These are phyloP conservation scores for Ptychochromis oligacanthus DNA, from an alignment of 2,113 vertebrate genomes.

Conservation along the genomic window DNA sequence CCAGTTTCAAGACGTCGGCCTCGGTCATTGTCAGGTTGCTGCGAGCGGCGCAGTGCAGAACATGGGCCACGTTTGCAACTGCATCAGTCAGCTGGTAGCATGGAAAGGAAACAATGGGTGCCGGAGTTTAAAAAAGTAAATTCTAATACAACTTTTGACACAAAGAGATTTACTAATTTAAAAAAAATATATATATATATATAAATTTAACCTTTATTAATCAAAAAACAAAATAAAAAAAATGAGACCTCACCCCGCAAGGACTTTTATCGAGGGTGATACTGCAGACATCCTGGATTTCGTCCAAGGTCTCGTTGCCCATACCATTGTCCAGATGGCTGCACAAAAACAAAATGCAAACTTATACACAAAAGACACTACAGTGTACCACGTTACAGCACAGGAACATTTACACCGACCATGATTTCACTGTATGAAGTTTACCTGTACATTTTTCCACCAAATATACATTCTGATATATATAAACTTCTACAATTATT, in stretches of 20 bases:
- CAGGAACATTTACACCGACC: neutral
- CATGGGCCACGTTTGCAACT: slow-evolving; percentile 55
- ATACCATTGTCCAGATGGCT: slow-evolving; percentile 60
- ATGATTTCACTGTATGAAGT: too few species aligned
- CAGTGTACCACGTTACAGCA: neutral
- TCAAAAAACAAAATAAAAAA: neutral
- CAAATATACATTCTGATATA: too few species aligned
- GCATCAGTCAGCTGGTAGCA: slow-evolving; percentile 63
- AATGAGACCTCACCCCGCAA: slow-evolving; percentile 66
- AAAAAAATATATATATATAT: too few species aligned
- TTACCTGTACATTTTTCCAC: too few species aligned
- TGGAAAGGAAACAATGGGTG: neutral
- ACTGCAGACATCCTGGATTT: slow-evolving; percentile 66
- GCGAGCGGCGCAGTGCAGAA: slow-evolving; percentile 70
- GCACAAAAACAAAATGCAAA: slow-evolving; percentile 8
- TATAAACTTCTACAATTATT: neutral
- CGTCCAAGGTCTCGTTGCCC: slow-evolving; percentile 12
- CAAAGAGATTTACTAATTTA: neutral
- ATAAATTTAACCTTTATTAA: neutral
- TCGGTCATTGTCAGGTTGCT: slow-evolving; percentile 70
- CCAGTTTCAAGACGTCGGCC: slow-evolving; percentile 52
- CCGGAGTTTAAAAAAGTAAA: neutral
- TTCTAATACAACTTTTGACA: neutral
- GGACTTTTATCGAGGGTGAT: slow-evolving; percentile 54
- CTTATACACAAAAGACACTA: neutral